Evolutionary conservation across 2,888 invertebrate species (phyloP), one percentile per base, ranked within the genome.

Genomic region (Deroplatys truncata): DNA sequence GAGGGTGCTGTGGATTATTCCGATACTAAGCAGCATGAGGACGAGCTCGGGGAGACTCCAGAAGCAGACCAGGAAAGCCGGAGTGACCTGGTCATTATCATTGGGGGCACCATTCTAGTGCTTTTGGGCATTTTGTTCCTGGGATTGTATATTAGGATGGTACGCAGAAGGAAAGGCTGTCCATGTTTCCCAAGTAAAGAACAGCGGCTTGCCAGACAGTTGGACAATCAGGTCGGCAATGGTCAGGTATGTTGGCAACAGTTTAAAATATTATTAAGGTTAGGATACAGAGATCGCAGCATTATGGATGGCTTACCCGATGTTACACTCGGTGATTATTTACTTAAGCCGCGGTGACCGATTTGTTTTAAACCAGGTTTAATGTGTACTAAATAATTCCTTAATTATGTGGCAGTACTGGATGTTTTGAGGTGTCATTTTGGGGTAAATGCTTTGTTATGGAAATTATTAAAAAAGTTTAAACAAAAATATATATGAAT

Each of bases 81-180:
- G 2, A 91, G 92, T 88, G 93, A 93, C 91, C 89, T 94, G 84
- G 93, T 95, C 89, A 95, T 96, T 85, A 95, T 96, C 56, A 94
- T 96, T 91, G 94, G 95, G 90, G 96, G 96, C 82, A 96, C 96
- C 83, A 94, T 95, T 56, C 95, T 96, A 91, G 94, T 96, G 91
- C 94, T 95, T 91, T 92, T 96, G 86, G 96, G 96, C 83, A 93
- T 96, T 90, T 93, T 95, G 87, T 94, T 96, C 91, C 94, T 96
- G 92, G 95, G 96, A 20, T 86, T 90, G n/a, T 91, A 91, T 85
- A 29, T 90, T 29, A 86, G 91, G 13, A 90, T 91, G 86, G 89
- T 90, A 13, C 90, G 91, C n/a, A 90, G 91, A 86, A 91, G 91
- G 85, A 91, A 90, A 88, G 90, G 92, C 84, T 92, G 92, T 90